A percentile compares a stretch with the other conserved stretches of the same genome.
phyloP scores from a whole-genome alignment of 2,797 vertebrate genomes.

The Antennarius maculatus region DNA sequence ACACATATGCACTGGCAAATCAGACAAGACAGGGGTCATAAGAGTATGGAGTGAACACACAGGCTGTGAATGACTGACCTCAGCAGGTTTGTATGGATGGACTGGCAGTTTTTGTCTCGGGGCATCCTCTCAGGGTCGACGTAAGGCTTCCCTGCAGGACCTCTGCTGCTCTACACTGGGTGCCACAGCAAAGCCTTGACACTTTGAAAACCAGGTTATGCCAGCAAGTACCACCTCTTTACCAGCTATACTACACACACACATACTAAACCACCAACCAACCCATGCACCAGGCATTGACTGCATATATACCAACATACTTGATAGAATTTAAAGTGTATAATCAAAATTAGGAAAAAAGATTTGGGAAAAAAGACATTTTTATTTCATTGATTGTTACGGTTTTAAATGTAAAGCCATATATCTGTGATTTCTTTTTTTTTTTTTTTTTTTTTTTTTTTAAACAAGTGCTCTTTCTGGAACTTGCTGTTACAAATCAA shows the following conservation, averaged over 20 bases:
- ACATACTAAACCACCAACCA: conserved; percentile 38
- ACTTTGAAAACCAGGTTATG: conserved; percentile 77
- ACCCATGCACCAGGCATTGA: conserved; percentile 51
- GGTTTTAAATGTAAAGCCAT: conserved; percentile 84
- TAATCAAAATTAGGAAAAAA: conserved; percentile 57
- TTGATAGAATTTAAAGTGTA: conserved; percentile 52
- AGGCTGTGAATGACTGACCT: conserved; percentile 62
- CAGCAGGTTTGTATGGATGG: conserved; percentile 67
- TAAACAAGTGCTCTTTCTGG: conserved; percentile 86
- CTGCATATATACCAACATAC: conserved; percentile 54
- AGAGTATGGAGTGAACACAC: conserved; percentile 58
- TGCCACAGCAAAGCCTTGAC: conserved; percentile 74
- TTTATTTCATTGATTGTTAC: conserved; percentile 73
- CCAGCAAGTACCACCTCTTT: conserved; percentile 76
- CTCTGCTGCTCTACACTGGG: conserved; percentile 71
- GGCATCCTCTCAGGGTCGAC: conserved; percentile 57
- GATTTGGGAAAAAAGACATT: conserved; percentile 41
- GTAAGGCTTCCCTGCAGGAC: conserved; percentile 62
- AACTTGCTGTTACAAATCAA: conserved; percentile 84
- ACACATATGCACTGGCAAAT: conserved; percentile 44
- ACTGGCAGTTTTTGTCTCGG: conserved; percentile 72
- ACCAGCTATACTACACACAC: conserved; percentile 72
- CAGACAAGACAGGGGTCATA: conserved; percentile 55
- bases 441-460: conserved; percentile 52
- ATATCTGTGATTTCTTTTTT: conserved; percentile 50